Evolutionary conservation across 2,797 vertebrate genomes (phyloP).

Genomic region (Hemitrygon akajei): DNA sequence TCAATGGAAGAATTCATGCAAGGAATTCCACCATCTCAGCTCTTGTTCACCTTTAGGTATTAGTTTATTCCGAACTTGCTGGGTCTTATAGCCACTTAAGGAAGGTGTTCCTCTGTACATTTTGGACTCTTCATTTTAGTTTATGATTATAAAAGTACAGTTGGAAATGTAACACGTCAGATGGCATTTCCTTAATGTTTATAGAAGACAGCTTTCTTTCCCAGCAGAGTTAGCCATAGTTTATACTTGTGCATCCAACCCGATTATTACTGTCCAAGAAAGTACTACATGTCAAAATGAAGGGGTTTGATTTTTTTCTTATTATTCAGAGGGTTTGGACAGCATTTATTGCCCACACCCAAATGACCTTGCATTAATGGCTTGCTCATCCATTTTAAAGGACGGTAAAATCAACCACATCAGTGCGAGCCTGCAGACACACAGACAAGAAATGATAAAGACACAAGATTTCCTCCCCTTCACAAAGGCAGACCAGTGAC

Average conservation of each 20-base stretch:
- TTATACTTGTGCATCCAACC: not conserved
- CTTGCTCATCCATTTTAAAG: too few species aligned
- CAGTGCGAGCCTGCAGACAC: too few species aligned
- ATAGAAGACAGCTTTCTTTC: not conserved
- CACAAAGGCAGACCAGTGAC: too few species aligned
- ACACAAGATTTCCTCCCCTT: too few species aligned
- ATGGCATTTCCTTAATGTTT: not conserved
- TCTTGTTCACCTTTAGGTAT: not conserved
- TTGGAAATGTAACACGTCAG: not conserved
- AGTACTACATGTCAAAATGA: not conserved
- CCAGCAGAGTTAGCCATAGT: not conserved
- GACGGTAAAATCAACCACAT: too few species aligned
- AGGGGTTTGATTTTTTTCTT: too few species aligned
- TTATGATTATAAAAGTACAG: not conserved
- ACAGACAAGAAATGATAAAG: too few species aligned
- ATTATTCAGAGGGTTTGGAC: too few species aligned
- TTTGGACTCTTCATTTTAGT: not conserved
- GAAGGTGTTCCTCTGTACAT: not conserved
- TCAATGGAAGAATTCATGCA: not conserved
- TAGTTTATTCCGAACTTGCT: not conserved
- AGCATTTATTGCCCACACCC: too few species aligned
- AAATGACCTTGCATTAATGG: too few species aligned
- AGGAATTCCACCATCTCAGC: not conserved
- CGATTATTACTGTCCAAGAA: not conserved
- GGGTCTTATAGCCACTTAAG: not conserved